phyloP scores from a whole-genome alignment of 2,113 vertebrate genomes.

The Muntiacus reevesi region DNA sequence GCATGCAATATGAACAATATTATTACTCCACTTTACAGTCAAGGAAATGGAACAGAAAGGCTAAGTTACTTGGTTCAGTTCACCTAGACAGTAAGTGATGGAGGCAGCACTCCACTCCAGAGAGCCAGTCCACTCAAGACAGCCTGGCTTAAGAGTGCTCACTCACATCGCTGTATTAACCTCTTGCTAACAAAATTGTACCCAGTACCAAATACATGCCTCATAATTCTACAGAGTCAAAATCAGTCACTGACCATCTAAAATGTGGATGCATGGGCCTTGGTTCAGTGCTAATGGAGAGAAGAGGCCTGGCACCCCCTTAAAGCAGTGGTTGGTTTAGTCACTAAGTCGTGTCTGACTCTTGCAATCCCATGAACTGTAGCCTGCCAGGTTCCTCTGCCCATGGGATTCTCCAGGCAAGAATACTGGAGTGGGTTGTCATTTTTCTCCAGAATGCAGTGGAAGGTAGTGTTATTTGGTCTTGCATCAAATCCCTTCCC shows the following conservation, averaged over 20 bases:
- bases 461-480: not conserved
- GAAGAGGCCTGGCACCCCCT: fast-evolving
- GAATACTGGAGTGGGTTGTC: not conserved
- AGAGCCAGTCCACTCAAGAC: not conserved
- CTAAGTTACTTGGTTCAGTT: not conserved
- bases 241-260: not conserved
- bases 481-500: not conserved
- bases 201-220: not conserved
- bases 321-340: not conserved
- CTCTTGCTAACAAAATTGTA: not conserved
- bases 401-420: not conserved
- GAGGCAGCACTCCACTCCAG: not conserved
- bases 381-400: not conserved
- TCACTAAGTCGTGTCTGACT: not conserved
- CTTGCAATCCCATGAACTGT: not conserved
- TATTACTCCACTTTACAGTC: not conserved
- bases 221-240: not conserved
- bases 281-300: not conserved
- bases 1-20: not conserved
- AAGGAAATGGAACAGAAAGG: not conserved
- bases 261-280: not conserved
- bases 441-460: not conserved
- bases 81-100: not conserved
- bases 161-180: not conserved
- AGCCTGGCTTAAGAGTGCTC: too few species aligned